Conservation (phyloP, 2,113 vertebrate species). For the Chloroceryle aenea region DNA sequence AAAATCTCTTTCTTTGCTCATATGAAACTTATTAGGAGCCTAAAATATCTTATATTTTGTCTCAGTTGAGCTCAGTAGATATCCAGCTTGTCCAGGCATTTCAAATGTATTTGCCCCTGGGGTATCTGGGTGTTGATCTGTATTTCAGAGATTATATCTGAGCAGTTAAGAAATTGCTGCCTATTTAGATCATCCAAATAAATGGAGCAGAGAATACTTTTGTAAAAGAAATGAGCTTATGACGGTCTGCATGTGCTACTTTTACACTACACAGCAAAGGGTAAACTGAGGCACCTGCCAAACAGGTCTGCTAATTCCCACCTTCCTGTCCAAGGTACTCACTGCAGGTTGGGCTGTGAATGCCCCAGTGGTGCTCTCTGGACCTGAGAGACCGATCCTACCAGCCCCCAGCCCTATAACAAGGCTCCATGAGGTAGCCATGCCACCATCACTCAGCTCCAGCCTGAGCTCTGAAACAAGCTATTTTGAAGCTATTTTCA, state of each 20-base stretch:
- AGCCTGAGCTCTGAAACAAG: too few relatives aligned
- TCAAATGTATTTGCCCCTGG: not conserved
- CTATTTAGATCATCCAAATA: not conserved
- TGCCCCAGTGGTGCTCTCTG: not conserved
- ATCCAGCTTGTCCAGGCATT: not conserved
- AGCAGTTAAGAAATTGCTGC: not conserved
- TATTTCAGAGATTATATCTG: not conserved
- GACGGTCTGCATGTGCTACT: not conserved
- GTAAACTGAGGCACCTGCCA: not conserved
- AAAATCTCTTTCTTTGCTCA: slow-evolving; percentile 14
- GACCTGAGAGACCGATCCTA: not conserved
- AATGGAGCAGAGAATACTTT: not conserved
- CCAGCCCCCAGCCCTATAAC: accelerated
- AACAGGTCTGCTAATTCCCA: not conserved
- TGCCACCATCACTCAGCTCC: not conserved
- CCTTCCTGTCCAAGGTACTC: not conserved
- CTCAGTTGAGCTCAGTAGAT: not conserved
- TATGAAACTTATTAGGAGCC: slow-evolving; percentile 2
- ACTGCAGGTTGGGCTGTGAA: not conserved
- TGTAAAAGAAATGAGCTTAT: not conserved
- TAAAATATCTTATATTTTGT: slow-evolving; percentile 2
- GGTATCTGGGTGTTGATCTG: not conserved
- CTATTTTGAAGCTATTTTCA: not conserved
- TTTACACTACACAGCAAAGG: accelerated
- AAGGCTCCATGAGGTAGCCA: not conserved